A percentile compares a stretch with the other conserved stretches of the same genome.
Evolutionary conservation across 2,113 vertebrate species (phyloP).

Genomic region (Diadophis punctatus): DNA sequence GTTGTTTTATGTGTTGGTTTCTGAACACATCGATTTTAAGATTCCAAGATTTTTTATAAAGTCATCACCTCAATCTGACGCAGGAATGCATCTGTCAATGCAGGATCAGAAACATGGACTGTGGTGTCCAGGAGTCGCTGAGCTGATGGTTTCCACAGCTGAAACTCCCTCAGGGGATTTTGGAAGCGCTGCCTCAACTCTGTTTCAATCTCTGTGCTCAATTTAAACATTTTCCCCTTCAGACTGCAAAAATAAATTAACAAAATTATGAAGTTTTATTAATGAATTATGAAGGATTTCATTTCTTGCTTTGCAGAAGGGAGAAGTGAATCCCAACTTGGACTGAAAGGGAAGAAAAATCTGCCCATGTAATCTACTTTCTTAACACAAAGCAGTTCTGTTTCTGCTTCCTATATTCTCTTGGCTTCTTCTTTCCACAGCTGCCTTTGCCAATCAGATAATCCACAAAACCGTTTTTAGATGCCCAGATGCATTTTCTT

Average conservation of each 20-base stretch:
- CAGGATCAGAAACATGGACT: conserved; percentile 69
- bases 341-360: conserved; percentile 20
- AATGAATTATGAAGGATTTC: not conserved
- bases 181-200: conserved; percentile 75
- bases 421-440: conserved; percentile 13
- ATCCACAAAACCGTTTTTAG: conserved; percentile 30
- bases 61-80: conserved; percentile 81
- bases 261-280: conserved; percentile 37
- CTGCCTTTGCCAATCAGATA: conserved; percentile 42
- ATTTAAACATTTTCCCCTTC: conserved; percentile 72
- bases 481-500: not conserved
- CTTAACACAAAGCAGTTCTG: conserved; percentile 34
- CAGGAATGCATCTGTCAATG: conserved; percentile 70
- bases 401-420: conserved; percentile 14
- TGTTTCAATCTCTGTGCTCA: conserved; percentile 67
- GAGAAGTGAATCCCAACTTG: not conserved
- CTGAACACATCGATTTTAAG: not conserved
- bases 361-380: not conserved
- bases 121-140: conserved; percentile 77
- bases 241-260: conserved; percentile 67
- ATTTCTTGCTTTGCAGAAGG: conserved; percentile 9
- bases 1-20: not conserved
- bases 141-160: conserved; percentile 75
- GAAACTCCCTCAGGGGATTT: conserved; percentile 74
- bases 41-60: conserved; percentile 12